Evolutionary conservation across 2,888 invertebrate genomes (phyloP).

Genomic region (Bombylius discolor): DNA sequence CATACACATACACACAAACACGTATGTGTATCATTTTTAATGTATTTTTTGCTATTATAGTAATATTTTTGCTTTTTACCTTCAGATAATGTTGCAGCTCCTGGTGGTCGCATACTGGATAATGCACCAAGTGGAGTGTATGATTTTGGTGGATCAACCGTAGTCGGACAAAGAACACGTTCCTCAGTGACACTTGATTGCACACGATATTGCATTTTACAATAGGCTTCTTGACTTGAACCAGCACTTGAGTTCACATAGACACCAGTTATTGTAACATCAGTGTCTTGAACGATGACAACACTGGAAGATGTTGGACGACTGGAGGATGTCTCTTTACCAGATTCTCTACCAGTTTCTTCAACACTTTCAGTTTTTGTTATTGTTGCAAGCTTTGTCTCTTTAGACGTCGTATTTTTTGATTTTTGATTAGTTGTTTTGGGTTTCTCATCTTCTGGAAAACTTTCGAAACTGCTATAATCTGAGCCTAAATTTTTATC

Average conservation of each 20-base stretch:
- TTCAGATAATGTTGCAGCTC: slow-evolving; percentile 31
- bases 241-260: slow-evolving; percentile 63
- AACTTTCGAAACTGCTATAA: slow-evolving; percentile 32
- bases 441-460: slow-evolving; percentile 20
- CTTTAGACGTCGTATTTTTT: slow-evolving; percentile 12
- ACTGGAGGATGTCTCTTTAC: slow-evolving; percentile 28
- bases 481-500: slow-evolving; percentile 32
- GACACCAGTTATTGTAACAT: slow-evolving; percentile 77
- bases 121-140: slow-evolving; percentile 74
- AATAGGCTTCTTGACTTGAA: slow-evolving; percentile 66
- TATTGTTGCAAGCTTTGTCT: slow-evolving; percentile 10
- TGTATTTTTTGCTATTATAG: not conserved
- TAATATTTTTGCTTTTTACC: slow-evolving; percentile 7
- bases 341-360: slow-evolving; percentile 18
- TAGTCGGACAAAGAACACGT: slow-evolving; percentile 51
- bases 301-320: slow-evolving; percentile 44
- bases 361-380: slow-evolving; percentile 14
- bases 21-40: too few species aligned
- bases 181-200: slow-evolving; percentile 80
- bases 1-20: too few species aligned
- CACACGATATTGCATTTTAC: slow-evolving; percentile 81
- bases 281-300: slow-evolving; percentile 73
- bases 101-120: slow-evolving; percentile 79
- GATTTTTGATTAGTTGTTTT: slow-evolving; percentile 5
- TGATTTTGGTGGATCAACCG: slow-evolving; percentile 42